Evolutionary conservation across 1,140 invertebrate species (phyloP).

Genomic region (Aphaenogaster ashmeadi): DNA sequence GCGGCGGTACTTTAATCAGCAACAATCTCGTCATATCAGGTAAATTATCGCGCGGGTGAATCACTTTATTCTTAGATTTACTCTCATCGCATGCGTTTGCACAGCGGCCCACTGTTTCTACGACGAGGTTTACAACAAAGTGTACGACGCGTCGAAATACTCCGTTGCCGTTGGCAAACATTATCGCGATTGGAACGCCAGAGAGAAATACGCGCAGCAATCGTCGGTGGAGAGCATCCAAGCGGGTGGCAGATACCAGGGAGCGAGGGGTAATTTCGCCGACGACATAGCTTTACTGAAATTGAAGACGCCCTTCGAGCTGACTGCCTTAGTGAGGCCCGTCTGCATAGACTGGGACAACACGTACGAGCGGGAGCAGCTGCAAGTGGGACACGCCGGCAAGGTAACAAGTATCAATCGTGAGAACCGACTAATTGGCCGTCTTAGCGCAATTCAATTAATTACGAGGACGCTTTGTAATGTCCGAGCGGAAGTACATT

Average conservation of each 20-base stretch:
- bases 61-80: slow-evolving; percentile 2
- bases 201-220: slow-evolving; percentile 81
- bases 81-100: not conserved
- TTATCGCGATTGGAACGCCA: slow-evolving; percentile 78
- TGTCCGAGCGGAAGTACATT: slow-evolving; percentile 25
- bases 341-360: slow-evolving; percentile 86
- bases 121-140: slow-evolving; percentile 75
- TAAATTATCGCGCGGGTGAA: slow-evolving; percentile 63
- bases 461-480: slow-evolving; percentile 38
- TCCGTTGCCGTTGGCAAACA: slow-evolving; percentile 85
- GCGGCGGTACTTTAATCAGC: slow-evolving; percentile 86
- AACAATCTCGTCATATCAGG: slow-evolving; percentile 79
- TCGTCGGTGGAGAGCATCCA: slow-evolving; percentile 77
- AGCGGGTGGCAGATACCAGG: slow-evolving; percentile 65
- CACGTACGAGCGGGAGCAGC: slow-evolving; percentile 81
- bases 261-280: slow-evolving; percentile 80
- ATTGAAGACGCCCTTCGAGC: slow-evolving; percentile 78
- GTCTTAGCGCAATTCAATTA: slow-evolving; percentile 49
- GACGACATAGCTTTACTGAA: slow-evolving; percentile 81
- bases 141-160: slow-evolving; percentile 73
- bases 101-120: slow-evolving; percentile 87
- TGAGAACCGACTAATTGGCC: slow-evolving; percentile 20
- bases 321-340: slow-evolving; percentile 81
- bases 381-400: slow-evolving; percentile 71
- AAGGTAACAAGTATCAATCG: slow-evolving; percentile 70